A percentile compares a stretch with the other conserved stretches of the same genome.
Conservation (phyloP, 92 coral and sea anemone genomes). For the Porites divaricata region DNA sequence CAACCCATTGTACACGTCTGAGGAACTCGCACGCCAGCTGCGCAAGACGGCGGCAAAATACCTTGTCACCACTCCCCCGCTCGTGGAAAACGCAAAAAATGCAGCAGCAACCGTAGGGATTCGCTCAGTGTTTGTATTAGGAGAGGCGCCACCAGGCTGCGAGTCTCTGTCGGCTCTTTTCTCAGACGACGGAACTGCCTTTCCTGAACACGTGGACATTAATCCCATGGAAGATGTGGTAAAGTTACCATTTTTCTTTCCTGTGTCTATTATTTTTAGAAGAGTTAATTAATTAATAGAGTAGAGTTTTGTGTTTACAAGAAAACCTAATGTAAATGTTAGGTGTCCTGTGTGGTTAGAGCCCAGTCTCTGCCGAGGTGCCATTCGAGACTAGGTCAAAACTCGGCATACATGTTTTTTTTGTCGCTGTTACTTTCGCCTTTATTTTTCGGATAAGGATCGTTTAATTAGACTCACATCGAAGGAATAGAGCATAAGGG, state of each 20-base stretch:
- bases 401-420: too few species aligned
- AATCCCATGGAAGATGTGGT: slow-evolving; percentile 77
- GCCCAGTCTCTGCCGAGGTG: too few species aligned
- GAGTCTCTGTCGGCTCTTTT: slow-evolving; percentile 65
- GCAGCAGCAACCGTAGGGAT: slow-evolving; percentile 72
- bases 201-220: slow-evolving; percentile 67
- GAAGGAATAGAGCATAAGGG: too few species aligned
- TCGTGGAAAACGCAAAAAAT: slow-evolving; percentile 69
- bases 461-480: too few species aligned
- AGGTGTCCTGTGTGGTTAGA: too few species aligned
- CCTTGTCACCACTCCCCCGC: slow-evolving; percentile 73
- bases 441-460: too few species aligned
- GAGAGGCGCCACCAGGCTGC: slow-evolving; percentile 71
- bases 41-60: slow-evolving; percentile 73
- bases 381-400: too few species aligned
- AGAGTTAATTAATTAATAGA: too few species aligned
- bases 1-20: slow-evolving; percentile 68
- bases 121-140: slow-evolving; percentile 70
- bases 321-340: too few species aligned
- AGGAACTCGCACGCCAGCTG: slow-evolving; percentile 76
- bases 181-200: slow-evolving; percentile 76
- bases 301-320: too few species aligned
- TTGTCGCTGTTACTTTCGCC: too few species aligned
- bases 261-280: too few species aligned
- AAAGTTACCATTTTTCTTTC: slow-evolving; percentile 64